Base-by-base conservation (phyloP, 2,797 vertebrate species). In the Falco rusticolus region DNA sequence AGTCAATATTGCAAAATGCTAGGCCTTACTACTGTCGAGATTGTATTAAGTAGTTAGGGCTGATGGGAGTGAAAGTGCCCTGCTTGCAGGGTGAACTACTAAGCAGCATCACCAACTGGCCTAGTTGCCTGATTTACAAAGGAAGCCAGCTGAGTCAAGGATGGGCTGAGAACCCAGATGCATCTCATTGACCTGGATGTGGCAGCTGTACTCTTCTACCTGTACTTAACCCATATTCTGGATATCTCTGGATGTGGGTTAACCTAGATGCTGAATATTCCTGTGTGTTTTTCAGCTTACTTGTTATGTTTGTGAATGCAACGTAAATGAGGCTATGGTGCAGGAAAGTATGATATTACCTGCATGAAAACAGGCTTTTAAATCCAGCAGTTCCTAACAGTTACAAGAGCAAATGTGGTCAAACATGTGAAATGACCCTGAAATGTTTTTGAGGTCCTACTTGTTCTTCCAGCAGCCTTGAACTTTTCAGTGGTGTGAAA, bases 181-280 rank as follows among this genome's bases (percentile, higher is more conserved):
- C 95, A 97, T 96, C 92, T 97, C 93, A 96, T 97, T 97, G 94
- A 97, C 95, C 97, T 96, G 89, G 90, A 97, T 96, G 53, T 65
- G 81, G 89, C 78, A 87, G 92, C 87, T 94, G 45, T 81, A 71
- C 59, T 82, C 39, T 70, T 88, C 92, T 59, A 94, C 96, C 93
- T 96, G 76, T 68, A 63, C 16, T 79, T 97, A 96, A 93, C 85
- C 94, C 71, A 94, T 65, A 93, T 94, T 87, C 61, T 83, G 89
- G 37, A 37, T 84, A 68, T 75, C 59, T 79, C 61, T 91, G 92
- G 80, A 82, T 94, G 91, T 71, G 54, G 48, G 66, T 94, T 96
- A 95, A 71, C 65, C 37, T 82, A 63, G 61, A 80, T 77, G 59
- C 59, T 71, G 59, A 75, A 66, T 86, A 84, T 69, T 63, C 26